Base-by-base conservation (phyloP, 2,113 vertebrate species). In the Sapayoa aenigma region DNA sequence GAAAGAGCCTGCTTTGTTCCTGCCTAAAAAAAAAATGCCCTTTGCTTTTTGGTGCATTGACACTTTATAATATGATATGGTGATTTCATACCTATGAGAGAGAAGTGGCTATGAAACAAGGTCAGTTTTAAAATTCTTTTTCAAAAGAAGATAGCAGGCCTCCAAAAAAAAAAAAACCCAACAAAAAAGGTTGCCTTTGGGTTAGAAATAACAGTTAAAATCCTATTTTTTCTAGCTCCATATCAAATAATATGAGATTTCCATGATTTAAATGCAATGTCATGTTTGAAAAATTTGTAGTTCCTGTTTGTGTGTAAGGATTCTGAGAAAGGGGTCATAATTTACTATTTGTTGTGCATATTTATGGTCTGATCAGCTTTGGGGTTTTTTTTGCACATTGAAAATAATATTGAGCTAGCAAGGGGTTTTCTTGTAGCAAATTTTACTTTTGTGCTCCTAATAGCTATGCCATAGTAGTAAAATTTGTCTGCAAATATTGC, bases 11-110 rank as follows among this genome's bases (percentile, higher is more conserved):
- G 65, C 74, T 81, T 90, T 95, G 68, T 77, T 93, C 83, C 88
- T 84, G 58, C 76, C 24, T 14, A 1, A 62, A 63, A 87, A 41
- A 71, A 55, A 75, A 68, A 27, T 23, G 76, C 65, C 65, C 86
- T 95, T 86, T 94, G 76, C 83, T 90, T 95, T 94, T 90, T 96
- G 93, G 90, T 94, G 93, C 93, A 95, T 88, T 89, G 88, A 81
- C 80, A 75, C 85, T 82, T 91, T 60, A 59, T 87, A 86, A 63
- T 87, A 74, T 24, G 80, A 84, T 93, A 58, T 1, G 20, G 77
- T 84, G 88, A 92, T 95, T 96, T 90, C 73, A 82, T 81, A 84
- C 83, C 44, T 63, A 22, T n/a, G 86, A 68, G 79, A 90, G 76
- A 68, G 72, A 94, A 92, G 76, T 81, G 92, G 76, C 89, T 56